Base-by-base conservation (phyloP, 2,888 invertebrate genomes). In the Cecidostiba fungosa region DNA sequence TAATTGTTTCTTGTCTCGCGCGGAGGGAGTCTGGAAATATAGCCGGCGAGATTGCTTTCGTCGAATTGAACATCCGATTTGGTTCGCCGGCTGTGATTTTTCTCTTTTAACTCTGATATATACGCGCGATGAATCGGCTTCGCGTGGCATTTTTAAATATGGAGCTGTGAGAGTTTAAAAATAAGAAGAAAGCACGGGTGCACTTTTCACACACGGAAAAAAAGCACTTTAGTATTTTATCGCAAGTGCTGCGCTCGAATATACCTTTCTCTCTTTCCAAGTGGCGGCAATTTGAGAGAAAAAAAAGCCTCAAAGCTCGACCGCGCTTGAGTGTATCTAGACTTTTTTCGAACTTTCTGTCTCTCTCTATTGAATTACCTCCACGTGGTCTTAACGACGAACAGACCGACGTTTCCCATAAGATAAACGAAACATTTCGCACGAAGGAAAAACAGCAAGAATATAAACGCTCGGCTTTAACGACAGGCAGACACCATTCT, bases 1-100 rank as follows among this genome's bases (percentile, higher is more conserved):
- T 77, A 36, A 77, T 77, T 77, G 77, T 77, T 77, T 77, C 39
- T 39, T 39, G 62, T 77, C 77, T 66, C 26, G 26, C 62, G 62
- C 14, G 36, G 10, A 59, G 54, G 54, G 54, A 59, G 66, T 66
- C 66, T 66, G 66, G 16, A 66, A 66, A 66, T 66, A 66, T 3
- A 26, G 29, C 23, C 26, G 23, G n/a, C 43, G 59, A 59, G 66
- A 66, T 66, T 66, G 26, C 29, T 72, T 72, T 72, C 39, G 39
- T n/a, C 54, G 54, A 59, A 59, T 59, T 23, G 54, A 59, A 6
- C 54, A 6, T n/a, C 54, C 54, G 54, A 59, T 59, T 59, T 23
- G 23, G 1, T n/a, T 6, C n/a, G 23, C 19, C 8, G 54, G 54
- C 54, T 59, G n/a, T 59, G n/a, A 59, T 59, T 59, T 59, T 59